These are phyloP conservation scores for Hylia prasina DNA, from an alignment of 2,113 vertebrate genomes.

Conservation along the genomic window DNA sequence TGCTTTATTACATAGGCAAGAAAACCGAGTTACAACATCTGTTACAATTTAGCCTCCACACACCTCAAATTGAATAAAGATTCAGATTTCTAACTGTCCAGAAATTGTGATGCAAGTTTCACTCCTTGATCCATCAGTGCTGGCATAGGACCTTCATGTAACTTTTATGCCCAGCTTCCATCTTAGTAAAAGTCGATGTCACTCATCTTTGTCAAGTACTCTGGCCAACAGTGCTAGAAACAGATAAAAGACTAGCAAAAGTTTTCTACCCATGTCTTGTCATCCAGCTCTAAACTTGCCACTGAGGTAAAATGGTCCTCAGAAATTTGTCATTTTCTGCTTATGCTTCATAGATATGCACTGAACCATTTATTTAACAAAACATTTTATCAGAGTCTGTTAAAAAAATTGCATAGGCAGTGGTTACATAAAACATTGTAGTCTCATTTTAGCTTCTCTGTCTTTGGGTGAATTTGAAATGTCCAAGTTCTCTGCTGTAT, in stretches of 20 bases:
- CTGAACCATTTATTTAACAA: not conserved
- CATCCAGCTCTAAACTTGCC: not conserved
- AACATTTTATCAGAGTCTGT: not conserved
- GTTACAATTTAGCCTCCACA: not conserved
- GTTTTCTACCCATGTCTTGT: not conserved
- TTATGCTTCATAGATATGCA: not conserved
- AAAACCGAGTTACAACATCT: not conserved
- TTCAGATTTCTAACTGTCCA: not conserved
- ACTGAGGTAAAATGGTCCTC: not conserved
- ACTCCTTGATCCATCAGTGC: not conserved
- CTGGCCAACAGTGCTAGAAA: not conserved
- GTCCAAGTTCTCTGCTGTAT: not conserved
- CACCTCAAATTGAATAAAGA: not conserved
- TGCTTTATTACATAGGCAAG: not conserved
- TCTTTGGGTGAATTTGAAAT: not conserved
- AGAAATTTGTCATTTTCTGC: not conserved
- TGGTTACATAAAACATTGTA: not conserved
- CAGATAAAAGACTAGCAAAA: not conserved
- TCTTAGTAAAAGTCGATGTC: not conserved
- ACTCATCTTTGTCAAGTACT: not conserved
- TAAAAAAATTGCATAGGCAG: fast-evolving
- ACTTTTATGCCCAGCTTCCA: not conserved
- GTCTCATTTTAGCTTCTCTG: not conserved
- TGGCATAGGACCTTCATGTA: not conserved
- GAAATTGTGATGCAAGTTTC: not conserved